Evolutionary conservation across 2,888 invertebrate genomes (phyloP).

Genomic region (Meliscaeva auricollis): DNA sequence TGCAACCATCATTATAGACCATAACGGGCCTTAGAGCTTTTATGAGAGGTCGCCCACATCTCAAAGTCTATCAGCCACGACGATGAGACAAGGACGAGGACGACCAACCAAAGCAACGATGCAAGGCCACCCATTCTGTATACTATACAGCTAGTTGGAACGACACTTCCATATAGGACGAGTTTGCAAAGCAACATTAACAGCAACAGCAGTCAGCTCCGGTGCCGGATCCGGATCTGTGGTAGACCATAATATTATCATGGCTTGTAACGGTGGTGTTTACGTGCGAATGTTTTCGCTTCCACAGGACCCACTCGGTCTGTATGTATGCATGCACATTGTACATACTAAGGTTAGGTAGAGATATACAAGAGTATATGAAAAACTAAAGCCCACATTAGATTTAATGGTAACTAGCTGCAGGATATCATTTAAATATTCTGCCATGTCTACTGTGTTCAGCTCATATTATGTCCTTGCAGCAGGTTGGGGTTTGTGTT

Average conservation of each 20-base stretch:
- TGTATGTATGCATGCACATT: background rate
- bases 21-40: slow-evolving; percentile 34
- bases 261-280: slow-evolving; percentile 71
- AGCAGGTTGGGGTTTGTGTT: slow-evolving; percentile 6
- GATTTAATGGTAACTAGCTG: slow-evolving; percentile 74
- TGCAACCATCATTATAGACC: slow-evolving; percentile 5
- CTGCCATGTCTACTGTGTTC: slow-evolving; percentile 53
- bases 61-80: slow-evolving; percentile 58
- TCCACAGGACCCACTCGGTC: slow-evolving; percentile 51
- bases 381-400: slow-evolving; percentile 59
- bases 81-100: background rate
- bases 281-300: slow-evolving; percentile 75
- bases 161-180: background rate
- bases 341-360: background rate
- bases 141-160: background rate
- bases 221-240: slow-evolving; percentile 22
- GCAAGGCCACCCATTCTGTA: background rate
- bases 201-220: slow-evolving; percentile 27
- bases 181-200: slow-evolving; percentile 26
- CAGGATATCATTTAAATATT: slow-evolving; percentile 74
- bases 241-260: slow-evolving; percentile 68
- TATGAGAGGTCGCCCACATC: slow-evolving; percentile 59
- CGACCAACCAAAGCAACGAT: background rate
- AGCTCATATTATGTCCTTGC: slow-evolving; percentile 37
- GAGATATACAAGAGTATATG: background rate